Conservation (phyloP, 2,797 vertebrate genomes). For the Meda fulgida region DNA sequence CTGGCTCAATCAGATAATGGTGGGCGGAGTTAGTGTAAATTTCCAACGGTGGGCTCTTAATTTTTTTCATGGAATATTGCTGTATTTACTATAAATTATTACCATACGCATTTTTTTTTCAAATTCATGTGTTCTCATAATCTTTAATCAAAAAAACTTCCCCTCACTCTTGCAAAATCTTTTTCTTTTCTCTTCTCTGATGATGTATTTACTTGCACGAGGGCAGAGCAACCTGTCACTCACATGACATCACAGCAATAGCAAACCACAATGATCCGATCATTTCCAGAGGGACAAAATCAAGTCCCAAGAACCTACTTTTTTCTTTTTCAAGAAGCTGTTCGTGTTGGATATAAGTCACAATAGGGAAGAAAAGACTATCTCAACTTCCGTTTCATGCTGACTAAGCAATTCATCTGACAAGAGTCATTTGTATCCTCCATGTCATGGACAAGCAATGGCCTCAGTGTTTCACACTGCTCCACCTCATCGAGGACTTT, state of each 20-base stretch:
- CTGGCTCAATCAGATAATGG: neutral
- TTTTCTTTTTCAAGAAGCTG: neutral
- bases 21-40: neutral
- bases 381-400: neutral
- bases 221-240: neutral
- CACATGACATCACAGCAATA: neutral
- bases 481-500: neutral
- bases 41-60: neutral
- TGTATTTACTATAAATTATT: neutral
- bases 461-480: neutral
- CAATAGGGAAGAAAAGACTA: neutral
- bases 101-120: neutral
- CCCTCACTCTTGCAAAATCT: neutral
- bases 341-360: neutral
- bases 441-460: neutral
- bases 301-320: neutral
- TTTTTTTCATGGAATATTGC: no score
- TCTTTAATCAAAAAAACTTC: neutral
- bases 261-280: neutral
- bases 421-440: neutral
- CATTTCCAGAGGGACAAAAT: neutral
- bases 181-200: neutral
- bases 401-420: neutral
- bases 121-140: neutral
- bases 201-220: neutral